Percentiles rank a stretch among this genome's conserved stretches.
Evolutionary conservation across 1,140 invertebrate species (phyloP).

Genomic region (Rhynchophorus ferrugineus): DNA sequence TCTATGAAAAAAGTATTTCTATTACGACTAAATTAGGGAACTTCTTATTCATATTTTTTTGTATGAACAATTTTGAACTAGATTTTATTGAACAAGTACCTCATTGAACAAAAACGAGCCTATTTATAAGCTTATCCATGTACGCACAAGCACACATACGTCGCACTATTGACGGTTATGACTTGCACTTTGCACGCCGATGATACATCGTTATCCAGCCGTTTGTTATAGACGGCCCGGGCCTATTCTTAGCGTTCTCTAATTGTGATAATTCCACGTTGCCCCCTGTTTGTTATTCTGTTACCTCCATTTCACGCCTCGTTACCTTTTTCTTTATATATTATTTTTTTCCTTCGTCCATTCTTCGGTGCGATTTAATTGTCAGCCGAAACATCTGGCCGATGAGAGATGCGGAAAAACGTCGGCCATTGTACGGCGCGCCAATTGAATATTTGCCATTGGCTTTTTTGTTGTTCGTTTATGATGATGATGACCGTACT

Average conservation of each 20-base stretch:
- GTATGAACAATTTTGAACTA: too few relatives aligned
- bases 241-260: not conserved
- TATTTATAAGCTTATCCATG: too few relatives aligned
- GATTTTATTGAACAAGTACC: too few relatives aligned
- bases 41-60: too few relatives aligned
- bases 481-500: too few relatives aligned
- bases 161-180: not conserved
- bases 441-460: too few relatives aligned
- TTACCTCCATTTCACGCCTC: not conserved
- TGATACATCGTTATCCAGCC: not conserved
- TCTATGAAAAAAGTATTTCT: too few relatives aligned
- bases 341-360: not conserved
- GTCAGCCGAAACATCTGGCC: not conserved
- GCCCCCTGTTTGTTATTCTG: not conserved
- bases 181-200: not conserved
- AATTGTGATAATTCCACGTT: not conserved
- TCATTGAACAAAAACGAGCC: too few relatives aligned
- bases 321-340: not conserved
- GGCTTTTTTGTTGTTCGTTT: too few relatives aligned
- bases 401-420: not conserved
- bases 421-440: too few relatives aligned
- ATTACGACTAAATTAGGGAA: too few relatives aligned
- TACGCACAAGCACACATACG: not conserved
- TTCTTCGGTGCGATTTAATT: not conserved
- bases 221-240: not conserved